These are phyloP conservation scores for Athene cunicularia DNA, from an alignment of 2,113 vertebrate genomes.

Conservation along the genomic window DNA sequence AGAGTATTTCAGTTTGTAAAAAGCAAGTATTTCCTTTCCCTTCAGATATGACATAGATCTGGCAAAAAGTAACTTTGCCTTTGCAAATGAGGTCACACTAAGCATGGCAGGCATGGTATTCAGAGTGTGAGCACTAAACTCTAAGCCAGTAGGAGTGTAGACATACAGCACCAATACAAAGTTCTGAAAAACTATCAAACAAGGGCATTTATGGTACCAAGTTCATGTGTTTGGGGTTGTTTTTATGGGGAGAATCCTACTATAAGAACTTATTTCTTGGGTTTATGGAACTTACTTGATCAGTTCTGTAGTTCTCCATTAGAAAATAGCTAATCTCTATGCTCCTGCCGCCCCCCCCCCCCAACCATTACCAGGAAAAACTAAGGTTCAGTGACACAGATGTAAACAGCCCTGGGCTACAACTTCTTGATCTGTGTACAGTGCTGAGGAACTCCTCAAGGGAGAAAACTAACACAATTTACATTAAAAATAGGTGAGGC, in stretches of 20 bases:
- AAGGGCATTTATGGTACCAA: background rate
- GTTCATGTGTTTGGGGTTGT: fast-evolving
- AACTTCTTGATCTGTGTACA: background rate
- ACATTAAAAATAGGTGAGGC: background rate
- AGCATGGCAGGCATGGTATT: background rate
- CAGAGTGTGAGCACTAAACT: background rate
- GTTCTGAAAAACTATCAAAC: background rate
- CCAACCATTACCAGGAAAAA: background rate
- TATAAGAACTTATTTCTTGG: background rate
- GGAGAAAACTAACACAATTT: background rate
- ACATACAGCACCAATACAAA: background rate
- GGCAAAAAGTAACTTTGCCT: background rate
- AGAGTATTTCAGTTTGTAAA: background rate
- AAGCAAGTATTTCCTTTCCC: background rate
- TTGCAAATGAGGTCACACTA: background rate
- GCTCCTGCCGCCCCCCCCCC: fast-evolving
- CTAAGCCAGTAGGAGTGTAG: background rate
- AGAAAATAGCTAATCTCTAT: background rate
- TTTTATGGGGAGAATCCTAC: background rate
- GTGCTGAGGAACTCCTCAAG: background rate
- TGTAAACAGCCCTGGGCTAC: background rate
- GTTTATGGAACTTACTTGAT: background rate
- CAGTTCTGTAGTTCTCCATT: background rate
- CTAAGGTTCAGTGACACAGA: background rate
- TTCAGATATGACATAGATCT: background rate